phyloP scores from a whole-genome alignment of 1,140 invertebrate genomes.

The Nephotettix cincticeps region DNA sequence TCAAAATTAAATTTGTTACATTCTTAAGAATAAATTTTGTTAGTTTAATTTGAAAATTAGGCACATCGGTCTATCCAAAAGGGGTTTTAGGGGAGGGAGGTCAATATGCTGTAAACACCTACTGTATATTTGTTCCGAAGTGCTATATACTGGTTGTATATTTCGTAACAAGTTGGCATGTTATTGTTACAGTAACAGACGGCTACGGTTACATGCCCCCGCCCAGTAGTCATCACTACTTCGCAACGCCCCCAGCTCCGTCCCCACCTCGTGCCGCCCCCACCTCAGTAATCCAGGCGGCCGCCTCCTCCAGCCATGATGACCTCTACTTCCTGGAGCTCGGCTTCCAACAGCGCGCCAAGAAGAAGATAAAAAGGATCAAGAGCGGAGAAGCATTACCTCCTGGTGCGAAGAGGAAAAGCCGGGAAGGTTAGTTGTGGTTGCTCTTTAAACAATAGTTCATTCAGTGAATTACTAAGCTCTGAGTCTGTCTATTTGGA shows the following conservation, averaged over 20 bases:
- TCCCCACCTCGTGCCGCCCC: conserved; percentile 57
- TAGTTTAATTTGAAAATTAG: too few relatives aligned
- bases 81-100: too few relatives aligned
- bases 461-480: too few relatives aligned
- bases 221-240: conserved; percentile 45
- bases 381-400: conserved; percentile 48
- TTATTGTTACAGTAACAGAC: conserved; percentile 9
- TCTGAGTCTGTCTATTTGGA: too few relatives aligned
- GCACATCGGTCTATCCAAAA: too few relatives aligned
- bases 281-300: conserved; percentile 73
- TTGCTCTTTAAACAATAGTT: too few relatives aligned
- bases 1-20: too few relatives aligned
- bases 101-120: too few relatives aligned
- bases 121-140: too few relatives aligned
- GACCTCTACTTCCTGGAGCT: conserved; percentile 83
- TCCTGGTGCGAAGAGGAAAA: conserved; percentile 81
- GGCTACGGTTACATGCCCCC: conserved; percentile 38
- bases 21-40: too few relatives aligned
- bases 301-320: conserved; percentile 71
- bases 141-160: too few relatives aligned
- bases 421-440: conserved; percentile 73
- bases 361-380: conserved; percentile 74
- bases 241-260: conserved; percentile 60
- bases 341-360: conserved; percentile 72
- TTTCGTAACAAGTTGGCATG: too few relatives aligned